Evolutionary conservation across 2,888 invertebrate species (phyloP), one percentile per base, ranked within the genome.

Genomic region (Pristionchus fissidentatus): DNA sequence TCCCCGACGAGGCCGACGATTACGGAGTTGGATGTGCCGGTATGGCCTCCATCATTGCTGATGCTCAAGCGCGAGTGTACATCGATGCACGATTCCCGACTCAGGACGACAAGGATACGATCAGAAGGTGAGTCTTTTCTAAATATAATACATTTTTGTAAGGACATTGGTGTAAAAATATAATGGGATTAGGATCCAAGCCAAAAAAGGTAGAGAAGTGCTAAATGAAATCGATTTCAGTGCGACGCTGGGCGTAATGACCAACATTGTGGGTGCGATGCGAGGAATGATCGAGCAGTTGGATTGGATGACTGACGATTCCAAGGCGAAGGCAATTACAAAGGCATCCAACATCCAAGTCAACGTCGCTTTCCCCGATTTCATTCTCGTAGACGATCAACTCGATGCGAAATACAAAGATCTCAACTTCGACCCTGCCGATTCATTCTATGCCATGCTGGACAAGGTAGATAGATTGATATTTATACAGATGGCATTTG

Each of bases 1-100:
- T n/a, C 38, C 3, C 8, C 1, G 41, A 55, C 29, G 52, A 49
- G 1, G 43, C 15, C 1, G 81, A 66, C 19, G 66, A 82, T 26
- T 66, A 70, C 4, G 70, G 43, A 62, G 38, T 38, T 13, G 62
- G 55, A 43, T 82, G 82, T 43, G 82, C 70, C 1, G 35, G 43
- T 35, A 70, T n/a, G n/a, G 62, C 70, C 29, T 13, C 52, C 10
- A 38, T 35, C 15, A 86, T 90, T 87, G 87, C 86, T 46, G 89
- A 87, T 41, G 88, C 89, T 13, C 90, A 89, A 73, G 90, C 89
- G 62, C 84, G 90, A 43, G 87, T 90, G 15, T 90, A 90, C 84
- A 85, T 90, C 73, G 90, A 90, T 82, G 86, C 87, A 49, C 85
- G 88, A 83, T 90, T 89, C 84, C 89, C 89, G 26, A 88, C 83